phyloP scores from a whole-genome alignment of 2,113 vertebrate genomes.

The Aix galericulata region DNA sequence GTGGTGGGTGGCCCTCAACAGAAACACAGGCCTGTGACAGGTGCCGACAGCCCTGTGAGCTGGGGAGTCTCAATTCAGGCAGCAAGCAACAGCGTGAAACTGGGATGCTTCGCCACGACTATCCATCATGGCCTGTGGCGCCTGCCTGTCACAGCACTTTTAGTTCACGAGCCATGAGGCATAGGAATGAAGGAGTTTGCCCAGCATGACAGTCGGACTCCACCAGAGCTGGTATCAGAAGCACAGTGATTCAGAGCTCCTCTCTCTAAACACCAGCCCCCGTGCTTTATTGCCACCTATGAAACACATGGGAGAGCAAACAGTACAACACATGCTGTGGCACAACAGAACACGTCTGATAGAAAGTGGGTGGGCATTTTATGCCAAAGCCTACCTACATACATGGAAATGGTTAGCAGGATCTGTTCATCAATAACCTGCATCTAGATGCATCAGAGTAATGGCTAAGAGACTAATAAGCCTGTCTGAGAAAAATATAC shows the following conservation, averaged over 20 bases:
- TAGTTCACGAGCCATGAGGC: background rate
- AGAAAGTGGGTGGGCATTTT: background rate
- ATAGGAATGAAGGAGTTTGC: background rate
- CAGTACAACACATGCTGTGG: accelerated
- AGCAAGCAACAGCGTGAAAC: accelerated
- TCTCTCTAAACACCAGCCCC: background rate
- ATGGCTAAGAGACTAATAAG: background rate
- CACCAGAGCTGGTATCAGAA: background rate
- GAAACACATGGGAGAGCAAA: background rate
- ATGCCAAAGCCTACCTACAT: background rate
- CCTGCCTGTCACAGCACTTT: background rate
- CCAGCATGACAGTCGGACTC: background rate
- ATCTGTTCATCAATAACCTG: background rate
- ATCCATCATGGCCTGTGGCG: background rate
- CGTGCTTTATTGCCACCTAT: background rate
- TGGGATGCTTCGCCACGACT: accelerated
- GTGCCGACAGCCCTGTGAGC: background rate
- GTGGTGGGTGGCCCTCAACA: background rate
- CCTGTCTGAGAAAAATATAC: background rate
- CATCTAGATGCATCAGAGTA: background rate
- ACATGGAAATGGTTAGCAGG: background rate
- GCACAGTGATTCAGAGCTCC: background rate
- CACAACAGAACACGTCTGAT: background rate
- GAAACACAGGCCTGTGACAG: background rate
- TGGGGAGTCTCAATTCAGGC: background rate